A percentile compares a stretch with the other conserved stretches of the same genome.
phyloP scores from a whole-genome alignment of 2,113 vertebrate species.

The Myiozetetes cayanensis region DNA sequence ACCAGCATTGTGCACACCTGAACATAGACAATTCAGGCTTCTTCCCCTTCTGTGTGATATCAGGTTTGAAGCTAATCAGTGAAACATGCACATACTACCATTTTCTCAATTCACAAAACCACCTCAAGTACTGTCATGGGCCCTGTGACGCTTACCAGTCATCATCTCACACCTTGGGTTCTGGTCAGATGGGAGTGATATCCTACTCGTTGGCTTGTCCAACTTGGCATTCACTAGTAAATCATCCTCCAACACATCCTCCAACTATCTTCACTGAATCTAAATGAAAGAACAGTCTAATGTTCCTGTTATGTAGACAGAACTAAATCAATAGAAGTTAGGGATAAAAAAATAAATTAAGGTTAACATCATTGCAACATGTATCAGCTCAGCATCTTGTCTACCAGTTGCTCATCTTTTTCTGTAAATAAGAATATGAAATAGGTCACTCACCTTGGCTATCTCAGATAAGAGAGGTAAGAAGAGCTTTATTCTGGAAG shows the following conservation, averaged over 20 bases:
- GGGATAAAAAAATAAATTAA: neutral
- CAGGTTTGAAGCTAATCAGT: neutral
- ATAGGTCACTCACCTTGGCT: neutral
- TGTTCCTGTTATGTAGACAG: neutral
- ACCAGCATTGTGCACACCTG: neutral
- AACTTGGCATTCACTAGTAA: accelerated
- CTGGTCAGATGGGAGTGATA: accelerated
- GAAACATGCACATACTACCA: neutral
- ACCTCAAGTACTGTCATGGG: neutral
- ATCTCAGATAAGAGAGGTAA: neutral
- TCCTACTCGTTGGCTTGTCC: neutral
- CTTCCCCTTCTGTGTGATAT: neutral
- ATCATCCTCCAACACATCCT: neutral
- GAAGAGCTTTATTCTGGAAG: neutral
- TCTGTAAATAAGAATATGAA: neutral
- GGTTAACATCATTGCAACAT: neutral
- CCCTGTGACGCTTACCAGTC: neutral
- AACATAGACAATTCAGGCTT: neutral
- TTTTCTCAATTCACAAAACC: neutral
- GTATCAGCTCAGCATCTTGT: neutral
- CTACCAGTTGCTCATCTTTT: neutral
- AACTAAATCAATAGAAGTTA: neutral
- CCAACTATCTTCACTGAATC: neutral
- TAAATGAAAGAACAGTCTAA: neutral
- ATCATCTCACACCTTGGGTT: accelerated